Evolutionary conservation across 2,113 vertebrate genomes (phyloP).

Genomic region (Trematomus loennbergii): DNA sequence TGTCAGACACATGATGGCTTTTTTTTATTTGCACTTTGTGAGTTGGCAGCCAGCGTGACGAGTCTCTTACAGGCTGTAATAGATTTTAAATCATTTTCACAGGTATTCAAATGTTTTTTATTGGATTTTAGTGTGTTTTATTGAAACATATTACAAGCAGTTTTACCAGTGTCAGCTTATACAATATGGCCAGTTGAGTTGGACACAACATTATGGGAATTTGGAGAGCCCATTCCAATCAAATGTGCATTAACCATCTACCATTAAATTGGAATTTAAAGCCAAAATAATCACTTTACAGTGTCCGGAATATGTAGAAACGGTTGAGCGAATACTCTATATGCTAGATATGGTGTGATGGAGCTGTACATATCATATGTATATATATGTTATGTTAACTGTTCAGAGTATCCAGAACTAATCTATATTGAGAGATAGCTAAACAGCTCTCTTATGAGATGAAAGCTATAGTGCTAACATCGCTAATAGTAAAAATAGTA

Average conservation of each 20-base stretch:
- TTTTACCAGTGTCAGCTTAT: too few relatives aligned
- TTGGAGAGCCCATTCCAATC: neutral
- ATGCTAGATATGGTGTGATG: neutral
- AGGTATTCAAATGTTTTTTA: neutral
- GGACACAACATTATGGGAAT: neutral
- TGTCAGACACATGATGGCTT: too few relatives aligned
- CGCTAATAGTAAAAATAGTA: too few relatives aligned
- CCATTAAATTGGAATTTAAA: neutral
- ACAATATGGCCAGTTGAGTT: too few relatives aligned
- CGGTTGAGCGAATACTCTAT: neutral
- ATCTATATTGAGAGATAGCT: too few relatives aligned
- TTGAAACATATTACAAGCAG: neutral
- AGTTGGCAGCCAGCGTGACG: neutral
- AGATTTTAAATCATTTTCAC: neutral
- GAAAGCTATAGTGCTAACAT: too few relatives aligned
- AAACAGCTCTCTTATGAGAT: too few relatives aligned
- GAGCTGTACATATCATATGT: neutral
- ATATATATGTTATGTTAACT: neutral
- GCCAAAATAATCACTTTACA: too few relatives aligned
- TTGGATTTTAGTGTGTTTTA: neutral
- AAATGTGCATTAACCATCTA: neutral
- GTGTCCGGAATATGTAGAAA: too few relatives aligned
- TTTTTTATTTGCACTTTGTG: conserved; percentile 24
- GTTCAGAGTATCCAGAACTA: too few relatives aligned
- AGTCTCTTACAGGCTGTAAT: neutral